Conservation (phyloP, 53 echinoderm and acorn worm genomes). For the Hippasteria phrygiana region DNA sequence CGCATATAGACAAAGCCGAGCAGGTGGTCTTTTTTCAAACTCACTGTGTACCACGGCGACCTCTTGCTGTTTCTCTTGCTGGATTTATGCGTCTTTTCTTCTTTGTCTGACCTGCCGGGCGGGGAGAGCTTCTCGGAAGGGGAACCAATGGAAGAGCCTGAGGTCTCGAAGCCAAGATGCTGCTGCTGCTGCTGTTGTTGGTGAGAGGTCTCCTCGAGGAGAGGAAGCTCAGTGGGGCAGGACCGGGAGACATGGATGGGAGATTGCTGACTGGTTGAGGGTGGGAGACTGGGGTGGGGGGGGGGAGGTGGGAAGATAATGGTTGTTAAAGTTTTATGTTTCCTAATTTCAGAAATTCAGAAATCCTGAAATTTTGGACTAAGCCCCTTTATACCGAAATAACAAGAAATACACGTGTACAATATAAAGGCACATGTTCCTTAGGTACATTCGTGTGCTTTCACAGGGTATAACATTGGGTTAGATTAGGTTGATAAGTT, state of each 20-base stretch:
- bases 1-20: no score
- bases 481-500: no score
- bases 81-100: slow-evolving; percentile 72
- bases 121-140: slow-evolving; percentile 12
- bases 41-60: slow-evolving; percentile 87
- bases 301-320: not conserved
- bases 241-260: slow-evolving; percentile 33
- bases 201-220: not conserved
- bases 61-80: slow-evolving; percentile 72
- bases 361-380: no score
- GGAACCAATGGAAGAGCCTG: slow-evolving; percentile 17
- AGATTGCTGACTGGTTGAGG: not conserved
- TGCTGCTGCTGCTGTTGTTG: slow-evolving; percentile 8
- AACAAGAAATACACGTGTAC: no score
- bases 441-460: no score
- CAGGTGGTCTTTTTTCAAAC: no score
- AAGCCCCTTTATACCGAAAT: no score
- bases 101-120: not conserved
- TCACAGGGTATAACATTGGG: no score
- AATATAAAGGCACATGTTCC: no score
- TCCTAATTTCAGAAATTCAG: no score
- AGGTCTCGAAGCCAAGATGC: slow-evolving; percentile 34
- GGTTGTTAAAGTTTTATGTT: not conserved
- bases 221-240: slow-evolving; percentile 36
- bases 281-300: not conserved